Base-by-base conservation (phyloP, 2,888 invertebrate genomes). In the Zygaena filipendulae region DNA sequence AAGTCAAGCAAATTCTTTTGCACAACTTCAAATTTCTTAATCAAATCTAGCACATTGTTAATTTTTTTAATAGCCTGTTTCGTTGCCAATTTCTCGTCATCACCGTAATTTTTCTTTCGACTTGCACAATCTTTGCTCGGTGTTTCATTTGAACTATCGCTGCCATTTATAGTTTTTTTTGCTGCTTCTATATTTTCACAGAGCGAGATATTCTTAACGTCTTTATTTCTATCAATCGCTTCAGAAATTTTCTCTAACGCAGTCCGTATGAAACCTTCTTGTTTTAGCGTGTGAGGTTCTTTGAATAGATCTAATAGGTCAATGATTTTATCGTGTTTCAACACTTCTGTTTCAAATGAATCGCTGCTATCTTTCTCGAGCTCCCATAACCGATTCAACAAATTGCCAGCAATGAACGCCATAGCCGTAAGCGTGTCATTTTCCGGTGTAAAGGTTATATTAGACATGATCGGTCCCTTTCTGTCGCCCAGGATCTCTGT, bases 351-450 rank as follows among this genome's bases (percentile, higher is more conserved):
- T 48, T 72, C 70, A 13, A 51, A 39, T 1, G 67, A 59, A 10
- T 52, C 57, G 19, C 38, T 48, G 2, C 47, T 36, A 29, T 64
- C 66, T 42, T 64, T 69, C 45, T 75, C 71, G 48, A 79, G 64
- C 32, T 67, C 60, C 77, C 77, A 79, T 14, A 79, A 38, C 40
- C 69, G 69, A 36, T 69, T 74, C n/a, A 79, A 40, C 20, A 79
- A 40, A 46, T 74, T 72, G 1, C 77, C 77, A 38, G 77, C 77
- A 33, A 79, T 77, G 13, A 62, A 72, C 1, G 74, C 63, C 66
- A 77, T 70, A 13, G 77, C 74, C 25, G 66, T 69, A 10, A 72
- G 39, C 3, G 77, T 75, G 27, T 75, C 74, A 36, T 75, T 79
- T 51, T 72, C 71, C 10, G 66, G 56, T n/a, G 67, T 69, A 31